Evolutionary conservation across 1,140 invertebrate species (phyloP).

Genomic region (Melitaea cinxia): DNA sequence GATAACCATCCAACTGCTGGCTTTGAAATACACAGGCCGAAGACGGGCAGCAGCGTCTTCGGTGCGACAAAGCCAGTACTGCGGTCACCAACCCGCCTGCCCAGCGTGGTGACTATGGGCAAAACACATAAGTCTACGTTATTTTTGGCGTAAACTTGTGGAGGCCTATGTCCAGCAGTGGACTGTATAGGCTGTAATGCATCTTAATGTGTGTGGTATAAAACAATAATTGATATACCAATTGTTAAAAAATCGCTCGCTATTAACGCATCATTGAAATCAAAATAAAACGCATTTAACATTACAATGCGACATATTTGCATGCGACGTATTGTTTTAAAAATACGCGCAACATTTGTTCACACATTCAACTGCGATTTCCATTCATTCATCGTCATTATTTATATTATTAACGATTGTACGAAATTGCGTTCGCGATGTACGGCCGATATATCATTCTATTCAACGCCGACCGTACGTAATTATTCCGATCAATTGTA

Average conservation of each 20-base stretch:
- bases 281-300: neutral
- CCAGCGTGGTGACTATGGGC: too few relatives aligned
- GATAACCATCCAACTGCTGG: too few relatives aligned
- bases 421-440: conserved; percentile 12
- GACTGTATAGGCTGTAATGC: too few relatives aligned
- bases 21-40: too few relatives aligned
- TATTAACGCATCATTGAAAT: neutral
- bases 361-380: conserved; percentile 22
- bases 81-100: too few relatives aligned
- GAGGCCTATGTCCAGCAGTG: too few relatives aligned
- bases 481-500: conserved; percentile 36
- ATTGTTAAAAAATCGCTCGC: neutral
- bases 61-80: too few relatives aligned
- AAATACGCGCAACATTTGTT: conserved; percentile 4
- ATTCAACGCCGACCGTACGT: conserved; percentile 34
- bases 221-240: too few relatives aligned
- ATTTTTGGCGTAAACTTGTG: too few relatives aligned
- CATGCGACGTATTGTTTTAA: conserved; percentile 15
- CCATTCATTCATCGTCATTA: conserved; percentile 26
- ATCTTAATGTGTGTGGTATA: too few relatives aligned
- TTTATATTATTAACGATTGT: conserved; percentile 32
- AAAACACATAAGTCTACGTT: too few relatives aligned
- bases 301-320: neutral
- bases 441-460: conserved; percentile 38
- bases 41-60: too few relatives aligned